These are phyloP conservation scores for Arothron firmamentum DNA, from an alignment of 2,113 vertebrate genomes.

Conservation along the genomic window DNA sequence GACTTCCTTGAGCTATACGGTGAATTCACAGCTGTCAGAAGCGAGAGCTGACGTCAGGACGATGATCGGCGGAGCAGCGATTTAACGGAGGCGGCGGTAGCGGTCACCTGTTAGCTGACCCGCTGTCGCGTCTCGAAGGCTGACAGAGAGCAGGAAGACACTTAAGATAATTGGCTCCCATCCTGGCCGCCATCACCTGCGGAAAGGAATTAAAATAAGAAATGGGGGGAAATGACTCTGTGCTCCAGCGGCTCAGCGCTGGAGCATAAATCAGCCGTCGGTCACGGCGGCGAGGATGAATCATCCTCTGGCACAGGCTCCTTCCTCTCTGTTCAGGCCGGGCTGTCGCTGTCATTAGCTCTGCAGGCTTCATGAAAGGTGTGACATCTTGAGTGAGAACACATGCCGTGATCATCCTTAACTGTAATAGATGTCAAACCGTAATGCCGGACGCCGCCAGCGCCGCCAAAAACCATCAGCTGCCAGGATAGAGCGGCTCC, in stretches of 20 bases:
- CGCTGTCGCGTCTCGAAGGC: conserved; percentile 27
- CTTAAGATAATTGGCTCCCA: conserved; percentile 74
- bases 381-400: conserved; percentile 22
- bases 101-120: conserved; percentile 41
- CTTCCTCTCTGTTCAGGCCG: conserved; percentile 52
- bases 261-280: conserved; percentile 70
- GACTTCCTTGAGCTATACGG: too few species aligned
- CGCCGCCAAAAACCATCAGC: conserved; percentile 33
- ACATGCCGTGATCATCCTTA: conserved; percentile 66
- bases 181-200: conserved; percentile 63
- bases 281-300: conserved; percentile 57
- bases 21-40: too few species aligned
- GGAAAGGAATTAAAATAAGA: conserved; percentile 70
- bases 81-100: conserved; percentile 31
- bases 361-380: conserved; percentile 47
- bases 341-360: conserved; percentile 66
- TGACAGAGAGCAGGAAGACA: conserved; percentile 64
- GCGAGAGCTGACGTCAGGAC: not conserved
- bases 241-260: conserved; percentile 56
- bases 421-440: conserved; percentile 70
- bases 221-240: conserved; percentile 66
- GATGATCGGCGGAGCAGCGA: conserved; percentile 10
- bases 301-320: conserved; percentile 67
- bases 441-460: conserved; percentile 50
- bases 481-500: too few species aligned